Conservation (phyloP, 2,113 vertebrate genomes). For the Phylloscopus trochilus region DNA sequence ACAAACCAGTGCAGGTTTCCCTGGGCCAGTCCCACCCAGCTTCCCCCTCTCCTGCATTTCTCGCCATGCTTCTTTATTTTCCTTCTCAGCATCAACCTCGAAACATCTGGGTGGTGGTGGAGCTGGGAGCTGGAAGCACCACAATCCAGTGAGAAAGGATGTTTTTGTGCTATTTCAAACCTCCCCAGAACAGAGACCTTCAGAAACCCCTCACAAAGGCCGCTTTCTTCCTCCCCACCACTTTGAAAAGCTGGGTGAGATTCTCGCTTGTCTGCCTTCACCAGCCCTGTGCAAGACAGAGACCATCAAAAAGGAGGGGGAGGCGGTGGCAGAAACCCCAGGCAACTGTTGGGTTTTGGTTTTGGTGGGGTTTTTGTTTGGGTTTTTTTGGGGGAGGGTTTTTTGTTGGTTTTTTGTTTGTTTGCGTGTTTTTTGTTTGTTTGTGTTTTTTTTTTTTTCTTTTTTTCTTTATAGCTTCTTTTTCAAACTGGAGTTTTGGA, state of each 20-base stretch:
- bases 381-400: no score
- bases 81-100: constrained; percentile 36
- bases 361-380: not conserved
- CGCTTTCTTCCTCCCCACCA: not conserved
- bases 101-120: constrained; percentile 43
- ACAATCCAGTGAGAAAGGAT: constrained; percentile 36
- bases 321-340: not conserved
- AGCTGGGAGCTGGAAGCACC: constrained; percentile 31
- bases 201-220: constrained; percentile 45
- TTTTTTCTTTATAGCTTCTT: no score
- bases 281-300: constrained; percentile 3
- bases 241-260: constrained; percentile 18
- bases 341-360: not conserved
- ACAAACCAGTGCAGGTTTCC: not conserved
- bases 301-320: constrained; percentile 18
- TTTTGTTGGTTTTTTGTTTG: not conserved
- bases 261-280: not conserved
- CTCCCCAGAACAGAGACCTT: constrained; percentile 43
- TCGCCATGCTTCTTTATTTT: not conserved
- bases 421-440: not conserved
- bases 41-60: not conserved
- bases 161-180: constrained; percentile 51
- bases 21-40: not conserved
- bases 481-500: not conserved
- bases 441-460: constrained; percentile 22